These are phyloP conservation scores for Kradibia gibbosae DNA, from an alignment of 1,140 invertebrate species.

Conservation along the genomic window DNA sequence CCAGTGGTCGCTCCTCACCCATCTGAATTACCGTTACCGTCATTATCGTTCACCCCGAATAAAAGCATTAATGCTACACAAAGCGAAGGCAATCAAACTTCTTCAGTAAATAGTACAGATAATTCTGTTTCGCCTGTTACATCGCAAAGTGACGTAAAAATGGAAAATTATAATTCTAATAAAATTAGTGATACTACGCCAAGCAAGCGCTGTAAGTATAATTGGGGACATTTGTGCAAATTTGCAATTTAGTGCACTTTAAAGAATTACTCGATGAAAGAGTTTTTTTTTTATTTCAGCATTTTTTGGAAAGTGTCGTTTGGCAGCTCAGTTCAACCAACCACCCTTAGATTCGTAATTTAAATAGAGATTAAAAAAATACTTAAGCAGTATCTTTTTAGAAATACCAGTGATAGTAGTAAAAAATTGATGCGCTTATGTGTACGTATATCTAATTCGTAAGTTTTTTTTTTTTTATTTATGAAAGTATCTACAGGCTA, in stretches of 20 bases:
- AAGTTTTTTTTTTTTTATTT: conserved; percentile 29
- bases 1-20: conserved; percentile 68
- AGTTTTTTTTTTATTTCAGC: conserved; percentile 55
- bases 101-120: conserved; percentile 35
- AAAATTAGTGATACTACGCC: conserved; percentile 59
- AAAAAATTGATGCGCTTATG: conserved; percentile 33
- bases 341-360: conserved; percentile 61
- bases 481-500: conserved; percentile 27
- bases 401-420: conserved; percentile 16
- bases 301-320: conserved; percentile 65
- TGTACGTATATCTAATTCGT: conserved; percentile 25
- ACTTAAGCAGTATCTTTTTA: conserved; percentile 12
- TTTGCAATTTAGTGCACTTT: neutral
- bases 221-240: neutral
- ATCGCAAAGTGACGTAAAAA: conserved; percentile 42
- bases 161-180: conserved; percentile 54
- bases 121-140: conserved; percentile 42
- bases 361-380: conserved; percentile 5
- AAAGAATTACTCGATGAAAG: neutral
- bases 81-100: neutral
- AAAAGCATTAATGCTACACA: conserved; percentile 51
- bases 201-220: conserved; percentile 62
- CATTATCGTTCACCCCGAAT: conserved; percentile 64
- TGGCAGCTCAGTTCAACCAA: conserved; percentile 70
- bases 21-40: conserved; percentile 68